Evolutionary conservation across 2,113 vertebrate genomes (phyloP).

Genomic region (Scartelaos histophorus): DNA sequence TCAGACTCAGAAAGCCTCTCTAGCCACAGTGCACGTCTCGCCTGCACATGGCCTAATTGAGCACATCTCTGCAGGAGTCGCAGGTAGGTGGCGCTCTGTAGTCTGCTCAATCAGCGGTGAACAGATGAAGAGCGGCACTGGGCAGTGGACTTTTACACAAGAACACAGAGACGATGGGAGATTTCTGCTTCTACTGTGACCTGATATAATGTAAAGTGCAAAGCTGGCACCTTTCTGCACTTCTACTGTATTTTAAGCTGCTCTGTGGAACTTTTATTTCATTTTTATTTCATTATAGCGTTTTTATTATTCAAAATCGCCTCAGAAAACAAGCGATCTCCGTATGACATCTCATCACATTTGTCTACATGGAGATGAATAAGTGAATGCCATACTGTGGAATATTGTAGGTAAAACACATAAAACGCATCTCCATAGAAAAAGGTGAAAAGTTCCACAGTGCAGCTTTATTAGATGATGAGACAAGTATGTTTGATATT

Average conservation of each 20-base stretch:
- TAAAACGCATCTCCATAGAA: too few species aligned
- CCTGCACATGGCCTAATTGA: slow-evolving; percentile 45
- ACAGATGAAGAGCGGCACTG: slow-evolving; percentile 32
- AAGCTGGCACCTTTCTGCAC: not conserved
- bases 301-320: too few species aligned
- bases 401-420: too few species aligned
- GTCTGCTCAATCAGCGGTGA: slow-evolving; percentile 38
- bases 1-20: not conserved
- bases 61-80: slow-evolving; percentile 36
- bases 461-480: too few species aligned
- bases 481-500: too few species aligned
- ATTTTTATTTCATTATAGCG: too few species aligned
- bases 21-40: not conserved
- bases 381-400: too few species aligned
- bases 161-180: not conserved
- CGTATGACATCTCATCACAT: too few species aligned
- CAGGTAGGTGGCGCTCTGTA: slow-evolving; percentile 24
- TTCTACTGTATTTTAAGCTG: not conserved
- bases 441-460: too few species aligned
- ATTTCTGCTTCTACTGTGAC: not conserved
- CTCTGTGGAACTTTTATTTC: too few species aligned
- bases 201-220: not conserved
- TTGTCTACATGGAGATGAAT: too few species aligned
- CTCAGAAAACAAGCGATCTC: too few species aligned
- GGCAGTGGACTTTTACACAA: slow-evolving; percentile 21